Conservation (phyloP, 2,888 invertebrate species). For the Drosophila dives region DNA sequence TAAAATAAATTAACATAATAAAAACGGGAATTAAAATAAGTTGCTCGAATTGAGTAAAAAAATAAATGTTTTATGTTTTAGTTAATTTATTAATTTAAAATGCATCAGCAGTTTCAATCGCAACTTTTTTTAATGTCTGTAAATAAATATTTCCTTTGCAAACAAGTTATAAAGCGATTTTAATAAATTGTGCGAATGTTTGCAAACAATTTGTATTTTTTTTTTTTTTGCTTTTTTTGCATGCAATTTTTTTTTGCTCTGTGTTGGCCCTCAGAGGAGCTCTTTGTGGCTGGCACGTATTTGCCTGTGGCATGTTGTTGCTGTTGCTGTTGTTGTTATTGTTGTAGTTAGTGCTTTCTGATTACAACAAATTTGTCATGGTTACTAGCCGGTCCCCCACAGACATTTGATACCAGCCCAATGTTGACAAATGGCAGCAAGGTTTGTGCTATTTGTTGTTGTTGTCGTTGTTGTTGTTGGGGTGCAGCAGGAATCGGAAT, state of each 20-base stretch:
- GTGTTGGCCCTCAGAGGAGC: constrained; percentile 29
- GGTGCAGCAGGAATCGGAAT: constrained; percentile 46
- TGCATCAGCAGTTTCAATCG: neutral
- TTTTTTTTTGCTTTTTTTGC: neutral
- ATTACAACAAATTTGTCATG: constrained; percentile 67
- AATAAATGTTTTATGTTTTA: too few relatives aligned
- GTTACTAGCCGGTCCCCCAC: constrained; percentile 54
- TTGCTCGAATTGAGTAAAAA: neutral
- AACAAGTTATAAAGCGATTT: constrained; percentile 37
- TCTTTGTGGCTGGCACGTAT: neutral
- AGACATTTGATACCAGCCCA: constrained; percentile 63
- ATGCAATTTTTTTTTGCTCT: constrained; percentile 12
- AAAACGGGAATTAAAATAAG: neutral
- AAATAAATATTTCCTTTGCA: constrained; percentile 21
- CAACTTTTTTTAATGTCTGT: neutral
- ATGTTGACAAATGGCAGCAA: constrained; percentile 65
- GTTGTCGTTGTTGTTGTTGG: constrained; percentile 29
- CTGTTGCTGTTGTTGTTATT: constrained; percentile 21
- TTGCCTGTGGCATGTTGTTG: constrained; percentile 22
- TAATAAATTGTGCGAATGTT: constrained; percentile 45
- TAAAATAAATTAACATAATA: neutral
- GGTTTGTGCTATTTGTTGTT: constrained; percentile 28
- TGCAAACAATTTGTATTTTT: constrained; percentile 23
- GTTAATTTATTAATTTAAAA: too few relatives aligned
- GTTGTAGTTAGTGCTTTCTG: constrained; percentile 64